Evolutionary conservation across 2,888 invertebrate species (phyloP).

Genomic region (Oxytorus armatus): DNA sequence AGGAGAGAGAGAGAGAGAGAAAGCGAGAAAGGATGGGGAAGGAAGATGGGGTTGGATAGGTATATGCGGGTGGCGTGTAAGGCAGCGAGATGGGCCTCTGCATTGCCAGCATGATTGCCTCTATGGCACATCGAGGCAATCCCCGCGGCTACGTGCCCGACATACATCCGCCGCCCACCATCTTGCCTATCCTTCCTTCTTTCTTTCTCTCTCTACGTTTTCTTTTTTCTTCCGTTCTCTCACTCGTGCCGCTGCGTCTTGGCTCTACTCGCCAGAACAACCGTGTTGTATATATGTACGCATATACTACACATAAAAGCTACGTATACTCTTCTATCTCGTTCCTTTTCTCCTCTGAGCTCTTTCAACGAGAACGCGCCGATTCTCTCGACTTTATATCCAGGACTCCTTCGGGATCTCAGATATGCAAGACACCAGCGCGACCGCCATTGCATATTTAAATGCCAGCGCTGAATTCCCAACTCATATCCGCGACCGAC

Average conservation of each 20-base stretch:
- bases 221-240: constrained; percentile 55
- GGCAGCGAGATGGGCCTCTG: constrained; percentile 83
- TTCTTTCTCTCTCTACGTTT: constrained; percentile 69
- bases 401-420: constrained; percentile 74
- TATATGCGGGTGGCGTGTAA: constrained; percentile 78
- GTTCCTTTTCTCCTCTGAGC: constrained; percentile 65
- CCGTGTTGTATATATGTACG: constrained; percentile 34
- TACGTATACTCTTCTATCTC: constrained; percentile 59
- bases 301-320: neutral
- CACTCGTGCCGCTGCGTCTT: constrained; percentile 55
- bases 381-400: constrained; percentile 59
- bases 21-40: constrained; percentile 63
- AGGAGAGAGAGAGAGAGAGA: constrained; percentile 43
- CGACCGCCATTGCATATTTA: constrained; percentile 77
- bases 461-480: constrained; percentile 76
- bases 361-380: constrained; percentile 46
- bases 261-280: constrained; percentile 40
- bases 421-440: constrained; percentile 78
- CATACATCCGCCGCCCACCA: constrained; percentile 83
- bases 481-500: constrained; percentile 71
- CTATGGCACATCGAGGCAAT: constrained; percentile 84
- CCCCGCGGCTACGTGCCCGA: constrained; percentile 84
- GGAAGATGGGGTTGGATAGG: constrained; percentile 70
- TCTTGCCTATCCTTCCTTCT: constrained; percentile 73
- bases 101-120: constrained; percentile 84